Evolutionary conservation across 2,113 vertebrate species (phyloP), one percentile per base, ranked within the genome.

Genomic region (Sander lucioperca): DNA sequence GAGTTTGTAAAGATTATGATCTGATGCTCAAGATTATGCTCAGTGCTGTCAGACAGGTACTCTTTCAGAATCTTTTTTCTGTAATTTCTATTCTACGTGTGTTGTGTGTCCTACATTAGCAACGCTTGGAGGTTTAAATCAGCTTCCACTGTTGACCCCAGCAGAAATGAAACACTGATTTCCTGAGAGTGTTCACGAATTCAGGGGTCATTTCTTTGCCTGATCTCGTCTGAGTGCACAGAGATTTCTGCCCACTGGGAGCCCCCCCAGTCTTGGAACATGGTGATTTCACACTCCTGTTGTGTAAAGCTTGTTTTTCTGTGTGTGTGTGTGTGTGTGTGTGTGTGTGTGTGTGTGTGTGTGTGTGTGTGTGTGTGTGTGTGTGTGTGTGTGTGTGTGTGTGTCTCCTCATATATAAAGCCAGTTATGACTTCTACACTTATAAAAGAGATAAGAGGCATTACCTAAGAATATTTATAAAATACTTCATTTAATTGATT

Each of bases 231-330:
- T 43, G 25, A 83, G 77, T 69, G 69, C 65, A 47, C 53, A 53
- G 74, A 86, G 77, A 69, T 83, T 80, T 80, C 62, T 82, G 78
- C 84, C 79, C 76, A 56, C 73, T 65, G 57, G 50, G 67, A 71
- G 59, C 84, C 39, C 50, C 70, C 25, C 70, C 77, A 69, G 67
- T 74, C 85, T 90, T 77, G 89, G 92, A 94, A 93, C 92, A 94
- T 94, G 92, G 72, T 88, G 90, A 94, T 94, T 94, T 94, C 93
- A 94, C 92, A 94, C 92, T 91, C 80, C 72, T 93, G 90, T 94
- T 92, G 89, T 90, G 86, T 87, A 90, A 86, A 91, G 81, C 91
- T 94, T 92, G 87, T 93, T 89, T 92, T 91, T 90, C 77, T 80
- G 89, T 90, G 87, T 39, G 39, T 39, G 36, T 39, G 36, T 39